Evolutionary conservation across 2,888 invertebrate genomes (phyloP), one percentile per base, ranked within the genome.

Genomic region (Mactromeris polynyma): DNA sequence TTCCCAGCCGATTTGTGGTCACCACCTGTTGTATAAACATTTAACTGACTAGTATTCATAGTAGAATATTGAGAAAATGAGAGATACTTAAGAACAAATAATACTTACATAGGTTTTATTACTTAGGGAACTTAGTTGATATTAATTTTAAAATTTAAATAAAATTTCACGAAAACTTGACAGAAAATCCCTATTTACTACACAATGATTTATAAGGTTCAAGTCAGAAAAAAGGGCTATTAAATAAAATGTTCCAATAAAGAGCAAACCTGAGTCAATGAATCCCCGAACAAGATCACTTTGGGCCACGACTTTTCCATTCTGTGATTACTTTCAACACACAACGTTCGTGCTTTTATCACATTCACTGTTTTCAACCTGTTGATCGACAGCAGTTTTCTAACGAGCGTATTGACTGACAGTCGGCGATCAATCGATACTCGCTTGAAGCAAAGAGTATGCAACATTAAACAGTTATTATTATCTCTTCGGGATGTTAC

Each of bases 251-350:
- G n/a, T 3, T 26, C n/a, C 26, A 36, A 73, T 73, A 73, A 73
- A 73, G 31, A 36, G 2, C 31, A 36, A 93, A 96, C 96, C 95
- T 96, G 96, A 36, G 96, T 96, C 31, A 95, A 88, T 9, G 96
- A 96, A 91, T 96, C 96, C 2, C 96, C 96, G 90, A 96, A 95
- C 9, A 96, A 91, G n/a, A 96, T 85, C 31, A 95, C 92, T 90
- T 95, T 96, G 0, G 95, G 92, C 93, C 93, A 92, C 31, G 81
- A 54, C 31, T 87, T 82, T 51, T 83, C 85, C 91, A 89, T 91
- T 33, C 14, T 33, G 1, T 14, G 33, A 19, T 73, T 73, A 73
- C 73, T 73, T 42, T 7, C n/a, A 6, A 64, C 17, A 26, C 38
- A 40, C 40, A 54, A 33, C 11, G 54, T 81, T 11, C 33, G 51